Evolutionary conservation across 1,140 invertebrate genomes (phyloP), one percentile per base, ranked within the genome.

Genomic region (Cecropterus lyciades): DNA sequence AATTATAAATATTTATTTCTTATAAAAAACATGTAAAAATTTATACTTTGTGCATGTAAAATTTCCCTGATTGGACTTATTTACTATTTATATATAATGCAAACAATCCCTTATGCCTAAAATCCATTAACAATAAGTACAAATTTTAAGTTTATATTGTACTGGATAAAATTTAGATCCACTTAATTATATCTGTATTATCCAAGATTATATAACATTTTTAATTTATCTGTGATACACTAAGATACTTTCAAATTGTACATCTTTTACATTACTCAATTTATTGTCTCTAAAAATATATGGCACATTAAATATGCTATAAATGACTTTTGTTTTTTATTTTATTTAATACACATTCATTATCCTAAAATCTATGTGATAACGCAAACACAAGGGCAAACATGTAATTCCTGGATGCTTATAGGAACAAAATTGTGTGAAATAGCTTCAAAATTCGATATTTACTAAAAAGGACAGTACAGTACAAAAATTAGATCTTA

Each of bases 181-280:
- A 7, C 2, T 6, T 33, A 33, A 1, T 33, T 1, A 33, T 9
- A 33, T 5, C 5, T 24, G 20, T 24, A 24, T 24, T 1, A 24
- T 11, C 27, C 40, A 40, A 20, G 5, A 11, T 55, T 40, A 40
- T 4, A 40, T 33, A 9, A 8, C 10, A 17, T 11, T 40, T 55
- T 17, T 55, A 16, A 55, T 56, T 56, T 56, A 14, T 43, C 53
- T 56, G 53, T 56, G 33, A 56, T 43, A 56, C 16, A 24, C 20
- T 24, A 24, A 24, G 20, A 14, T 33, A 3, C 40, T 56, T 56
- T 56, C 2, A 42, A 40, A 40, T 40, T 40, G n/a, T 40, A 40
- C 37, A 40, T 9, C 37, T 40, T 11, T 42, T 40, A 40, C 15
- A 40, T 10, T 42, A 6, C 27, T 56, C 10, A 10, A 20, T 42